A percentile compares a stretch with the other conserved stretches of the same genome.
Conservation (phyloP, 2,113 vertebrate species). For the Puntigrus tetrazona region DNA sequence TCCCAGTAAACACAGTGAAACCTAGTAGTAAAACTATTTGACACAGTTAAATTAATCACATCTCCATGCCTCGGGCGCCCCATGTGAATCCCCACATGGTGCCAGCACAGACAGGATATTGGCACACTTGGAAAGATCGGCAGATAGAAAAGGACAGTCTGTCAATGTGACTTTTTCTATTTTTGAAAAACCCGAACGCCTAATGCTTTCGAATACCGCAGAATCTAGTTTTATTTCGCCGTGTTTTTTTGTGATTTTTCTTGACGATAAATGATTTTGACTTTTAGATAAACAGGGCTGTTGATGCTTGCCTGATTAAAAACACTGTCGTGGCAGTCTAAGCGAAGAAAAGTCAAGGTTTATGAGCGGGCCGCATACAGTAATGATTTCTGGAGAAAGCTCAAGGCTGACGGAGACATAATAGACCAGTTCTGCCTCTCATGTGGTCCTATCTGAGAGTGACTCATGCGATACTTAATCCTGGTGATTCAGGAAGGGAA, state of each 20-base stretch:
- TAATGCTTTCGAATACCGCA: background rate
- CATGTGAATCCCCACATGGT: slow-evolving; percentile 65
- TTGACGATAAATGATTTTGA: slow-evolving; percentile 40
- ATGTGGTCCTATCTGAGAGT: slow-evolving; percentile 60
- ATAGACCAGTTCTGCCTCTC: slow-evolving; percentile 56
- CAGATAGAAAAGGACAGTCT: slow-evolving; percentile 49
- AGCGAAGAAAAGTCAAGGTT: slow-evolving; percentile 28
- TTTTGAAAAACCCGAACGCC: background rate
- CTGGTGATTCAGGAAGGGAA: slow-evolving; percentile 61
- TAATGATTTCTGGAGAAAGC: slow-evolving; percentile 53
- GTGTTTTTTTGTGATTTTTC: slow-evolving; percentile 1
- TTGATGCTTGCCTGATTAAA: slow-evolving; percentile 46
- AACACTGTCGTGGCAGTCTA: slow-evolving; percentile 29
- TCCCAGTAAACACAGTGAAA: slow-evolving; percentile 38
- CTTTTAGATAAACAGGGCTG: slow-evolving; percentile 7
- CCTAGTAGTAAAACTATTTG: slow-evolving; percentile 26
- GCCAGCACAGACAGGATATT: slow-evolving; percentile 62
- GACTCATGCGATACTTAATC: slow-evolving; percentile 65
- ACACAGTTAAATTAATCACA: slow-evolving; percentile 50
- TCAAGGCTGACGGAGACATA: slow-evolving; percentile 57
- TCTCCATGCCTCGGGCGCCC: slow-evolving; percentile 62
- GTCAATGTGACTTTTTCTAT: slow-evolving; percentile 28
- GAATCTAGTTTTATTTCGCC: background rate
- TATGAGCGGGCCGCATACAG: slow-evolving; percentile 32
- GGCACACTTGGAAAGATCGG: slow-evolving; percentile 48